Evolutionary conservation across 2,888 invertebrate genomes (phyloP), one percentile per base, ranked within the genome.

Genomic region (Caenorhabditis zanzibari): DNA sequence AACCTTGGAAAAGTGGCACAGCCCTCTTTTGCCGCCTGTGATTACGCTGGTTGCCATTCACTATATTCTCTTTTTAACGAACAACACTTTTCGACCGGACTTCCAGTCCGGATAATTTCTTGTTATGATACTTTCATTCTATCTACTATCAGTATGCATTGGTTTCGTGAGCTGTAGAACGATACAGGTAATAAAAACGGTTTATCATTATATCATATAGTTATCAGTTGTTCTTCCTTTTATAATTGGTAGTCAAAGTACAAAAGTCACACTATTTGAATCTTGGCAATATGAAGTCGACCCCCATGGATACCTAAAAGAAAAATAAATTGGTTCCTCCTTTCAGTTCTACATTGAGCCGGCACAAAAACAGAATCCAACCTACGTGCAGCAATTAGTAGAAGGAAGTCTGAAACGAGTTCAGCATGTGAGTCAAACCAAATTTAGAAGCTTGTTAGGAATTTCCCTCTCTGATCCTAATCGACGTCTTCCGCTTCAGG

Each of bases 271-370:
- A 73, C 54, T 9, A 73, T 41, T 63, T 69, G 74, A 74, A 81
- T 81, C 19, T 47, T 66, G 24, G 73, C 74, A 19, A 73, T 54
- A 19, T 72, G 54, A 19, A 22, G 41, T 10, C 32, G 69, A 41
- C 41, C n/a, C 59, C 63, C 24, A 14, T 24, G 26, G 26, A 12
- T 26, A 26, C 26, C 63, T 75, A 49, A 69, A 75, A 73, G 61
- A 59, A 22, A 47, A 38, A 44, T 22, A 38, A 1, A n/a, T n/a
- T n/a, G n/a, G n/a, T n/a, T n/a, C 2, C 22, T 6, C 9, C 16
- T 81, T 86, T 77, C 56, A 86, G 88, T 87, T 88, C 73, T 87
- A 84, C 79, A 85, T 88, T 58, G 87, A 88, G 56, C 88, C 87
- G 44, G 74, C 72, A 26, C 85, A 88, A 74, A 83, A 82, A 61